Base-by-base conservation (phyloP, 2,113 vertebrate species). In the Mirza zaza region DNA sequence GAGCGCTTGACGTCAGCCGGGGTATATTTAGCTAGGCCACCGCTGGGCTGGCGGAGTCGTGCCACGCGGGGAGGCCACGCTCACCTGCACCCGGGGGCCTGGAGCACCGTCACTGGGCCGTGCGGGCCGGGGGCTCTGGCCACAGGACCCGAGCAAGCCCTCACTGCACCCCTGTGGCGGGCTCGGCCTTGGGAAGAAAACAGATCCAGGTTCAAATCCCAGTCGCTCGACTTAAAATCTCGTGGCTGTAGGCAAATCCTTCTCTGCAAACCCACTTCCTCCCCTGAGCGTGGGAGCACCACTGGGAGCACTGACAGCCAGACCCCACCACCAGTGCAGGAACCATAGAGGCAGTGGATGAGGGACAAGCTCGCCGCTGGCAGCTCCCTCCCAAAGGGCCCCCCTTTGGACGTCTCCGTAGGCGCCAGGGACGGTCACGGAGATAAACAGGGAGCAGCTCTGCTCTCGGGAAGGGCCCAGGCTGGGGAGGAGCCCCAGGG, bases 11-110 rank as follows among this genome's bases (percentile, higher is more conserved):
- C 89, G 85, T 94, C 93, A 96, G 91, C 14, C 11, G 1, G 82
- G 52, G 88, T 94, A 90, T 82, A 94, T 91, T 95, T 95, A 94
- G 95, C 97, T 1, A 6, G 93, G 93, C 91, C 97, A 81, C 96
- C 9, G 91, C 95, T 81, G 97, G 97, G 97, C 71, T 13, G 20
- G 52, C 61, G 2, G 76, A 83, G 85, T 8, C 79, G 25, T 61
- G 70, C 39, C 23, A 13, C 20, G 29, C 55, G 15, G 57, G 91
- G 93, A 34, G 8, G 59, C 61, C 3, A 27, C 1, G 17, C 15
- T 45, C 39, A 15, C 67, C 65, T 76, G 48, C 1, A 11, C 61
- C 91, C 18, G 2, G 3, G 55, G 67, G 59, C 29, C 4, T 1
- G 2, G 52, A 63, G 18, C 61, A 8, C 3, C 1, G 13, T 39